These are phyloP conservation scores for Spea multiplicata DNA, from an alignment of 2,113 vertebrate genomes.

Conservation along the genomic window DNA sequence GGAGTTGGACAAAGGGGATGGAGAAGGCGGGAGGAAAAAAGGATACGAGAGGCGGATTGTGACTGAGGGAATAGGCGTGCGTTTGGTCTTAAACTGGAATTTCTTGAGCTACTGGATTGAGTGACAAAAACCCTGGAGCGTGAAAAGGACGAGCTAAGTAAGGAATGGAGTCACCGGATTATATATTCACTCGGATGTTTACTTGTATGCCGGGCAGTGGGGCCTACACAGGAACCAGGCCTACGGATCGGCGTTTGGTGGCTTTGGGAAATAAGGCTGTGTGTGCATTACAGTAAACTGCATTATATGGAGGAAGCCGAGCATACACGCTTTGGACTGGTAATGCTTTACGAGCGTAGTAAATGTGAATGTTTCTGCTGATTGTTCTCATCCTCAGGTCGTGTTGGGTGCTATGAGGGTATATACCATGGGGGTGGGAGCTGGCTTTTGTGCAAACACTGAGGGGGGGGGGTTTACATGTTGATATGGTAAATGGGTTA, in stretches of 20 bases:
- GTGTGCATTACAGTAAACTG: no score
- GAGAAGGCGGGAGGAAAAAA: constrained; percentile 14
- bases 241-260: no score
- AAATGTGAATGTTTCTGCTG: no score
- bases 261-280: no score
- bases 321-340: no score
- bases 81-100: neutral
- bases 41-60: neutral
- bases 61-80: neutral
- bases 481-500: neutral
- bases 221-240: neutral
- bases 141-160: neutral
- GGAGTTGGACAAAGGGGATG: neutral
- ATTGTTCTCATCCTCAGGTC: no score
- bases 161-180: neutral
- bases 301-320: no score
- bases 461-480: neutral
- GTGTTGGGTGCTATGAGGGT: neutral
- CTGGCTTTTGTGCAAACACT: neutral
- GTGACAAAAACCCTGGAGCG: neutral
- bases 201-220: neutral
- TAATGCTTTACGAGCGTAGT: no score
- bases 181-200: neutral
- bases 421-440: neutral
- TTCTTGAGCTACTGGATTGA: no score